These are phyloP conservation scores for Tragopan temminckii DNA, from an alignment of 2,797 vertebrate species.

Conservation along the genomic window DNA sequence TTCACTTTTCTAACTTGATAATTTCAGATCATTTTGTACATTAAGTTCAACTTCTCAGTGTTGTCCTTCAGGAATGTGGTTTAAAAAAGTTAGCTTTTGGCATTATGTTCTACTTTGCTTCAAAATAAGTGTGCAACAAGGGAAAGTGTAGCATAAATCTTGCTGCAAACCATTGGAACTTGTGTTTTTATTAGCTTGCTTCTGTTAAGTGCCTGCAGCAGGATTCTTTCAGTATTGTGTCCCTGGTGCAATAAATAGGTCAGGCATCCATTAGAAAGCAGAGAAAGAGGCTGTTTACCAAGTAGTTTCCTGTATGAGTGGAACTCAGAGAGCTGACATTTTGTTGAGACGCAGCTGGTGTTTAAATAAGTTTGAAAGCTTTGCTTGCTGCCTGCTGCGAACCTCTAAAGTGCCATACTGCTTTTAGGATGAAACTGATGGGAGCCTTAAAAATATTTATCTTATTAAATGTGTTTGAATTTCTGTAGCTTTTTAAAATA, in stretches of 20 bases:
- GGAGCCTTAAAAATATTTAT: slow-evolving; percentile 35
- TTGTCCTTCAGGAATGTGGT: background rate
- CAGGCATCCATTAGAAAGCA: slow-evolving; percentile 75
- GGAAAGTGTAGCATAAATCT: slow-evolving; percentile 32
- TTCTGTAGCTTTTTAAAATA: slow-evolving; percentile 10
- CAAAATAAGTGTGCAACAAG: background rate
- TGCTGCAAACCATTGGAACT: background rate
- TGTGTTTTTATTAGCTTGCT: slow-evolving; percentile 63
- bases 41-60: background rate
- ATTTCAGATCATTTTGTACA: background rate
- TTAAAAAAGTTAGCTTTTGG: background rate
- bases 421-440: slow-evolving; percentile 57
- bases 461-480: background rate
- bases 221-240: slow-evolving; percentile 70
- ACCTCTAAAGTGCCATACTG: slow-evolving; percentile 34
- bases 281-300: slow-evolving; percentile 73
- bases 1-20: background rate
- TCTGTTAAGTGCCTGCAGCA: slow-evolving; percentile 72
- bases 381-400: slow-evolving; percentile 68
- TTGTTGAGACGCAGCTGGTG: slow-evolving; percentile 75
- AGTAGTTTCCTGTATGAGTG: slow-evolving; percentile 72
- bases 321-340: slow-evolving; percentile 70
- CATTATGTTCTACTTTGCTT: background rate
- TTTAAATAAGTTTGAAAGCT: slow-evolving; percentile 76
- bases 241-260: slow-evolving; percentile 74